Evolutionary conservation across 2,113 vertebrate species (phyloP).

Genomic region (Triplophysa rosa): DNA sequence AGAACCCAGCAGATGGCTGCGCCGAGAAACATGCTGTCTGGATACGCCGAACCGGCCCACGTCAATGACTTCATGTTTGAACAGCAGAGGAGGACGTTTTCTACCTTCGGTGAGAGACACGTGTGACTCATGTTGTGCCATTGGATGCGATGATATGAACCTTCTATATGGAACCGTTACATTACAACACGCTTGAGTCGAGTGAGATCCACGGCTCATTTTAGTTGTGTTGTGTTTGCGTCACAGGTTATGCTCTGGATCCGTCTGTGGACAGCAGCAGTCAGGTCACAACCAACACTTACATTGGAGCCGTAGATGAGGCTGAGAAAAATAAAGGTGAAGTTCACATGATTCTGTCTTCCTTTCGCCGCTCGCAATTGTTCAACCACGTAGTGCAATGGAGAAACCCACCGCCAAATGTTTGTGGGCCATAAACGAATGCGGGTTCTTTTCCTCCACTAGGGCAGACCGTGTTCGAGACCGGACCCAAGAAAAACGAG

Average conservation of each 20-base stretch:
- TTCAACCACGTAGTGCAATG: not conserved
- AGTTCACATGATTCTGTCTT: not conserved
- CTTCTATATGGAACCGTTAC: no score
- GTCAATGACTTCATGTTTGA: conserved; percentile 99
- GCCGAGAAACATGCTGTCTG: conserved; percentile 96
- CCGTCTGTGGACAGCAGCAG: conserved; percentile 89
- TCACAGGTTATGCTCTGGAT: conserved; percentile 92
- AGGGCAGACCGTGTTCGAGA: conserved; percentile 97
- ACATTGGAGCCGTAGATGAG: conserved; percentile 94
- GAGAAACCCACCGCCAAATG: no score
- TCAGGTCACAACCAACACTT: conserved; percentile 75
- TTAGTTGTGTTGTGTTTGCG: not conserved
- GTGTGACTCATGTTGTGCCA: not conserved
- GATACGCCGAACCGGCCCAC: conserved; percentile 93
- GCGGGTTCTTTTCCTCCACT: not conserved
- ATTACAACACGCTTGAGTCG: no score
- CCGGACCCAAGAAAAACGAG: conserved; percentile 84
- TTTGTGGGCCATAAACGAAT: no score
- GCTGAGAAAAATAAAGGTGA: conserved; percentile 98
- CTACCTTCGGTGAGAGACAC: conserved; percentile 83
- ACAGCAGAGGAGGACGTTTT: conserved; percentile 95
- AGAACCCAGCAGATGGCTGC: conserved; percentile 95
- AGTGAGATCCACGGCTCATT: no score
- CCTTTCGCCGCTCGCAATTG: no score
- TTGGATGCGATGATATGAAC: not conserved